Base-by-base conservation (phyloP, 2,113 vertebrate species). In the Sorex fumeus region DNA sequence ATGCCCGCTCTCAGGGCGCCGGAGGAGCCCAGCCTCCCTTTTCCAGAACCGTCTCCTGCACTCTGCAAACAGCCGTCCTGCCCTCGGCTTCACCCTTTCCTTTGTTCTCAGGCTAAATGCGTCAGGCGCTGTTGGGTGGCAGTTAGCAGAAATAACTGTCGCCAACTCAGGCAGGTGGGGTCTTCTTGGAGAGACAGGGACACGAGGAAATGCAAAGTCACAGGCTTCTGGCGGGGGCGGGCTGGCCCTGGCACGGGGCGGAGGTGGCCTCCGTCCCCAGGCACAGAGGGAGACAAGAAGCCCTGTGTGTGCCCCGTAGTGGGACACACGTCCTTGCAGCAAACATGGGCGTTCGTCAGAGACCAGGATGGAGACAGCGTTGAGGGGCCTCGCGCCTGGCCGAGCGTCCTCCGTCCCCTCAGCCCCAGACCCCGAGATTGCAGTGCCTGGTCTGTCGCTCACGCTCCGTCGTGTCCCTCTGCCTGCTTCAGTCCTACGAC, bases 71-170 rank as follows among this genome's bases (percentile, higher is more conserved):
- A 82, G 64, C 69, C 64, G 45, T 8, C 47, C 28, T 88, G 66
- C 9, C 66, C 57, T 32, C 76, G 16, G 21, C 27, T 62, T 75
- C 78, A 34, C 53, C 67, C 47, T 75, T 36, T 13, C 69, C 70
- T 91, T 87, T 84, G 69, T 84, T 91, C 8, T 4, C 77, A 62
- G 6, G 79, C 76, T 72, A 47, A 83, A 34, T 19, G 40, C 45
- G 77, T 93, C 93, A 69, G 67, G 25, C 25, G 0, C 90, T 83
- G 79, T 91, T 57, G 12, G 30, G 45, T 28, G 82, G 77, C 62
- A 69, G 13, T 87, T 43, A 94, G 34, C 36, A 64, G 57, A 81
- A 91, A 84, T 84, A 87, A 75, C 45, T 88, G 67, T 12, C 83
- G 93, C 87, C 75, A 85, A 91, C 77, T 84, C 62, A 77, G 47